Evolutionary conservation across 37 sponge, comb jelly and placozoan species (phyloP), one percentile per base, ranked within the genome.

Genomic region (Oopsacas minuta): DNA sequence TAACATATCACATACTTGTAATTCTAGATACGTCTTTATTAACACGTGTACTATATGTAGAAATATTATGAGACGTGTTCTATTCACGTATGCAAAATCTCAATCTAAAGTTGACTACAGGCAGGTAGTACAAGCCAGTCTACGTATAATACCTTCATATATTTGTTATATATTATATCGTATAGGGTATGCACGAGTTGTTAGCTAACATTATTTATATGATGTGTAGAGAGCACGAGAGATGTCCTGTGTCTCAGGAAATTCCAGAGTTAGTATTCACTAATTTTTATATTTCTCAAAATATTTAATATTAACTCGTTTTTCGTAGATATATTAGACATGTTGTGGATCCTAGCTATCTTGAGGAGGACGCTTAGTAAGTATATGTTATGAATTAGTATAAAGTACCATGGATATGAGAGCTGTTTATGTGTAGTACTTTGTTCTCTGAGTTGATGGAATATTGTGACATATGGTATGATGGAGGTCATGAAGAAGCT

Each of bases 101-200:
- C 83, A 97, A 37, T 87, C 86, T 0, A 90, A 92, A 30, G 37
- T 91, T 1, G 85, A 81, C 22, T 97, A 97, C 87, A 85, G 93
- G 35, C 99, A 97, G 88, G 92, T 89, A 52, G 5, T n/a, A 17
- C n/a, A n/a, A n/a, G n/a, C n/a, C n/a, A n/a, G n/a, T n/a, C n/a
- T 52, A 8, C 35, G 1, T 88, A 28, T 88, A 17, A 10, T 20
- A 36, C 8, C 36, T 12, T 30, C 32, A 83, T 36, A 81, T 81
- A 83, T 23, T 23, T 52, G 42, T 37, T 37, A 82, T 28, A 82
- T 0, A 20, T 38, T 84, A 25, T 84, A 3, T 37, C 17, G 38
- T 37, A 30, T 51, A 92, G 87, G 99, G 99, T 0, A 94, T 97
- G 93, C 99, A 97, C 82, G 99, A 97, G 86, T 84, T 97, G 30